Percentiles rank a stretch among this genome's conserved stretches.
phyloP scores from a whole-genome alignment of 2,113 vertebrate genomes.

The Melanotaenia duboulayi region DNA sequence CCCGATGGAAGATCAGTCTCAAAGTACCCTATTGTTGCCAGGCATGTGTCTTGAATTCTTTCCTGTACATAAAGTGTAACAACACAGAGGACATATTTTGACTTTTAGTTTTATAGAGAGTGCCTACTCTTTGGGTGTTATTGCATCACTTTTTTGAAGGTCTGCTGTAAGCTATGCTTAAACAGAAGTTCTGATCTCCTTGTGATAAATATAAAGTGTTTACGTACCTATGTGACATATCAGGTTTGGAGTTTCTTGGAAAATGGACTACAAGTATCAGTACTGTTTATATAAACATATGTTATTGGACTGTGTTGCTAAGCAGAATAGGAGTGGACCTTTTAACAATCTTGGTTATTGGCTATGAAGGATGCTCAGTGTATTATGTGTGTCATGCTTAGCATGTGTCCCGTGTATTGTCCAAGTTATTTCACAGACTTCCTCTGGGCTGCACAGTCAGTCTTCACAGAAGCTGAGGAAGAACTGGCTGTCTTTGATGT shows the following conservation, averaged over 20 bases:
- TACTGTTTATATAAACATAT: constrained; percentile 43
- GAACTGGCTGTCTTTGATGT: constrained; percentile 75
- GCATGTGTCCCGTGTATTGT: constrained; percentile 66
- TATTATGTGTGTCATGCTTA: constrained; percentile 59
- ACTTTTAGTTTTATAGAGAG: background rate
- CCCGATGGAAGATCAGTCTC: constrained; percentile 31
- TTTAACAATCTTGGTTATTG: constrained; percentile 15
- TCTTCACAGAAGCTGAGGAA: constrained; percentile 62
- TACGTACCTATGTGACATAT: background rate
- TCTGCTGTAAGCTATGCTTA: background rate
- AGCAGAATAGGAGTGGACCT: constrained; percentile 23
- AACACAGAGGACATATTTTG: constrained; percentile 6
- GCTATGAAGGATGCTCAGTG: constrained; percentile 29
- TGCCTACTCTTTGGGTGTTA: background rate
- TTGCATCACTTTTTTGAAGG: constrained; percentile 19
- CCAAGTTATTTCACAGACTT: constrained; percentile 70
- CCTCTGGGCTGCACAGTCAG: constrained; percentile 64
- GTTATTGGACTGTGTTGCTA: background rate
- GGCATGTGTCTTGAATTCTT: constrained; percentile 1
- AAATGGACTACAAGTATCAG: constrained; percentile 14
- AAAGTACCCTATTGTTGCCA: constrained; percentile 43
- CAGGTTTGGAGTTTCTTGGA: constrained; percentile 14
- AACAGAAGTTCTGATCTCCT: background rate
- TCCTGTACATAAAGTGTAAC: background rate
- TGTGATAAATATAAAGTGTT: background rate